phyloP scores from a whole-genome alignment of 2,888 invertebrate genomes.

The Orthonychiurus folsomi region DNA sequence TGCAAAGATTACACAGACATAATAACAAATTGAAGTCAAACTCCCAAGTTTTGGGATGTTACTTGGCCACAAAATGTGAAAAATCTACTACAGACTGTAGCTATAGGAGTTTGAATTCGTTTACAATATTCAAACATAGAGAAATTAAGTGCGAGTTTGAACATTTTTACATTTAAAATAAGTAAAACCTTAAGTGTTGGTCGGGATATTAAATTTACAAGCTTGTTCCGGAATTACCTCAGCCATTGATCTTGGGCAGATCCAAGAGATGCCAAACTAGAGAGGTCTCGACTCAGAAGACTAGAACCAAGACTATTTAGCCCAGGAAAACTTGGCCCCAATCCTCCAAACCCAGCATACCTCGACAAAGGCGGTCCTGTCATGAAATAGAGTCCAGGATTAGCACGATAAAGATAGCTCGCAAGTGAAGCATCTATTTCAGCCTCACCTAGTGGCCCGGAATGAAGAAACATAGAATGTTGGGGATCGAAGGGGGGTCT shows the following conservation, averaged over 20 bases:
- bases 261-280: conserved; percentile 29
- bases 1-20: too few species aligned
- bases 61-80: too few species aligned
- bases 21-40: too few species aligned
- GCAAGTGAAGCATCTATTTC: not conserved
- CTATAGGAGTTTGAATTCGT: too few species aligned
- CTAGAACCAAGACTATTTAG: conserved; percentile 38
- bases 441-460: conserved; percentile 32
- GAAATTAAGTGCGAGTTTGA: too few species aligned
- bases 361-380: conserved; percentile 34
- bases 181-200: too few species aligned
- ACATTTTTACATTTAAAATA: too few species aligned
- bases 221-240: conserved; percentile 21
- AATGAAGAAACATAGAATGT: conserved; percentile 33
- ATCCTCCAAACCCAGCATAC: conserved; percentile 33
- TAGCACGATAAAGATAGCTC: not conserved
- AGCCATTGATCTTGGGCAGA: conserved; percentile 38
- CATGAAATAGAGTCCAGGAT: conserved; percentile 9
- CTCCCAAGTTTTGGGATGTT: too few species aligned
- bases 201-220: too few species aligned
- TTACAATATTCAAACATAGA: too few species aligned
- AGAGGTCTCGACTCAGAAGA: conserved; percentile 35
- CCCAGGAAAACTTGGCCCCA: conserved; percentile 38
- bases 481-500: conserved; percentile 26
- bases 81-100: too few species aligned